Evolutionary conservation across 1,140 invertebrate genomes (phyloP), one percentile per base, ranked within the genome.

Genomic region (Nymphalis io): DNA sequence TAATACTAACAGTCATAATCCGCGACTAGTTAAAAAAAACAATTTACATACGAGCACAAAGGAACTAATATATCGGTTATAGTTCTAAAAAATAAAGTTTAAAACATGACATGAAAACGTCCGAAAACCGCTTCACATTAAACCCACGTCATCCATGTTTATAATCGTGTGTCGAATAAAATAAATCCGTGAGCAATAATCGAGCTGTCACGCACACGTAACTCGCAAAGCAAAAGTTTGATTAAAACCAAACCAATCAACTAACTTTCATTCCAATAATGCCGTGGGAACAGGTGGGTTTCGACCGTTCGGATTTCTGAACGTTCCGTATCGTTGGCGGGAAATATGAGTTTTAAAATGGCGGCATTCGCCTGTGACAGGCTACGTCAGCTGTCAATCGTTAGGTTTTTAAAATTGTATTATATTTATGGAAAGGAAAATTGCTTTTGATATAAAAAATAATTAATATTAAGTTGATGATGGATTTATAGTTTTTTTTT

Each of bases 241-340:
- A 64, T 64, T 64, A 64, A 58, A 64, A 64, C 62, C 62, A 27
- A 64, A 64, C 62, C 62, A 64, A 64, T 64, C 62, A 64, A 21
- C 62, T 55, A 64, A 64, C 62, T 64, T 51, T 21, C 48, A 55
- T 53, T 64, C 20, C 51, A 42, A 42, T 64, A 64, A 64, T 64
- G 48, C 44, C 60, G 60, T 63, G 61, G 48, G 62, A 64, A 64
- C 51, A 64, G 62, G 62, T 64, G 13, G 48, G 48, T 53, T 64
- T 51, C 23, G 48, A 64, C 27, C 51, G 51, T 55, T 55, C 40
- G 11, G 40, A 44, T 44, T 44, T 44, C 40, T n/a, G 40, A 44
- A 44, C 40, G 40, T n/a, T 55, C 21, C 21, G 23, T 59, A 48
- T n/a, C n/a, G 60, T 23, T 27, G 5, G 8, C 40, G 46, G 60